phyloP scores from a whole-genome alignment of 1,140 invertebrate genomes.

The Drosophila sechellia region DNA sequence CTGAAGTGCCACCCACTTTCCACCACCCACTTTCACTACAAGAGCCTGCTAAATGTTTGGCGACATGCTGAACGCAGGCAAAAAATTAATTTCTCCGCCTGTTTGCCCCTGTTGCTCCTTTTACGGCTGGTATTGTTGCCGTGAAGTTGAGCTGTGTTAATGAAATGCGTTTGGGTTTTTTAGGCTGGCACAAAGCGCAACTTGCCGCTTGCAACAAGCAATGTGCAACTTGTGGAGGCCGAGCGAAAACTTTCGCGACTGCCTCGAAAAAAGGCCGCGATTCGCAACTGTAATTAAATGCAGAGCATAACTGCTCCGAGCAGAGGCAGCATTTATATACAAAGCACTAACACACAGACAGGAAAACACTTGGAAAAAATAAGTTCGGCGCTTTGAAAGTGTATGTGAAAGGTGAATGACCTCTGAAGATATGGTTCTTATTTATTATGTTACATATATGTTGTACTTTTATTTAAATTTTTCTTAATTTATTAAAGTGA shows the following conservation, averaged over 20 bases:
- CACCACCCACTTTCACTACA: conserved; percentile 20
- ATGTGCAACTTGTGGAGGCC: conserved; percentile 50
- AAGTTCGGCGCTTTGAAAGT: too few relatives aligned
- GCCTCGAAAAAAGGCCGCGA: conserved; percentile 35
- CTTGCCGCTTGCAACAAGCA: conserved; percentile 31
- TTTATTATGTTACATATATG: too few relatives aligned
- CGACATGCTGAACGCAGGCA: conserved; percentile 42
- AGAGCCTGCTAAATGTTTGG: conserved; percentile 61
- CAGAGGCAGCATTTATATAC: conserved; percentile 58
- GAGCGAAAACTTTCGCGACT: conserved; percentile 58
- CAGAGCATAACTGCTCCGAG: conserved; percentile 73
- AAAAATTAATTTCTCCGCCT: conserved; percentile 57
- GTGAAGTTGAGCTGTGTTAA: conserved; percentile 77
- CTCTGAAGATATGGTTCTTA: too few relatives aligned
- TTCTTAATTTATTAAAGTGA: too few relatives aligned
- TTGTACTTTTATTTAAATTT: too few relatives aligned
- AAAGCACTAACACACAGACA: conserved; percentile 32
- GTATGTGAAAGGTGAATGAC: too few relatives aligned
- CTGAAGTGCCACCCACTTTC: conserved; percentile 59
- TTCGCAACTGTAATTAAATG: conserved; percentile 75
- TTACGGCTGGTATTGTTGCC: conserved; percentile 66
- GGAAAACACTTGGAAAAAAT: conserved; percentile 2
- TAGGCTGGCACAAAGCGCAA: conserved; percentile 63
- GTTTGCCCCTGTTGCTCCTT: conserved; percentile 35
- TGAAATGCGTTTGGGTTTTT: conserved; percentile 76